Percentiles rank a stretch among this genome's conserved stretches.
phyloP scores from a whole-genome alignment of 2,113 vertebrate species.

The Mus spicilegus region DNA sequence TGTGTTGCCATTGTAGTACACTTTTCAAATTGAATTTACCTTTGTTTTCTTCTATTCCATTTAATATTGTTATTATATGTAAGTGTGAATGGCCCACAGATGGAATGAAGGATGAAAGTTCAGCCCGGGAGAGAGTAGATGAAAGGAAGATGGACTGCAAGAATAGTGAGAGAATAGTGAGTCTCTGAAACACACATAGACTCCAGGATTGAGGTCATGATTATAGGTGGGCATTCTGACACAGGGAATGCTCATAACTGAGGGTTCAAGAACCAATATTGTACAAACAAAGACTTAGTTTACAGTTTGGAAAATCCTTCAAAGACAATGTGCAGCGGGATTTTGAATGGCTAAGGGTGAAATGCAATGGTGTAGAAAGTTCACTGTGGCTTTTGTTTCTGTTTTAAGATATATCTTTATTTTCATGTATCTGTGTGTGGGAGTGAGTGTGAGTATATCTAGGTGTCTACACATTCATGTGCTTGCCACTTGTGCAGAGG shows the following conservation, averaged over 20 bases:
- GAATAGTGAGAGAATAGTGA: neutral
- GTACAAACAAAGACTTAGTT: neutral
- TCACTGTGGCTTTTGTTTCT: neutral
- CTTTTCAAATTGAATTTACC: neutral
- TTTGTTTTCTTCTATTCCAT: neutral
- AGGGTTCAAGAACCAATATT: neutral
- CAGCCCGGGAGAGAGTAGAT: neutral
- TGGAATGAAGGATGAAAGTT: neutral
- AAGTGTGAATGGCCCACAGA: neutral
- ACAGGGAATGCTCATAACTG: fast-evolving
- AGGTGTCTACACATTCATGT: neutral
- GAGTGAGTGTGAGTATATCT: neutral
- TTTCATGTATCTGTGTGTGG: neutral
- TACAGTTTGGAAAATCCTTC: neutral
- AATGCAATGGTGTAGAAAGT: fast-evolving
- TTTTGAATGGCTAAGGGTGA: neutral
- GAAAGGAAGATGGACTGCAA: neutral
- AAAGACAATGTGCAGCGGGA: neutral
- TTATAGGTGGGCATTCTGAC: neutral
- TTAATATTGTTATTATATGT: neutral
- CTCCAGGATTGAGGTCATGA: too few species aligned
- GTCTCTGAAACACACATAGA: neutral
- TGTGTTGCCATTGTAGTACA: neutral
- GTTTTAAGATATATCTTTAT: neutral
- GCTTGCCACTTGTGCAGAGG: neutral